Evolutionary conservation across 2,113 vertebrate species (phyloP).

Genomic region (Onychorhynchus coronatus): DNA sequence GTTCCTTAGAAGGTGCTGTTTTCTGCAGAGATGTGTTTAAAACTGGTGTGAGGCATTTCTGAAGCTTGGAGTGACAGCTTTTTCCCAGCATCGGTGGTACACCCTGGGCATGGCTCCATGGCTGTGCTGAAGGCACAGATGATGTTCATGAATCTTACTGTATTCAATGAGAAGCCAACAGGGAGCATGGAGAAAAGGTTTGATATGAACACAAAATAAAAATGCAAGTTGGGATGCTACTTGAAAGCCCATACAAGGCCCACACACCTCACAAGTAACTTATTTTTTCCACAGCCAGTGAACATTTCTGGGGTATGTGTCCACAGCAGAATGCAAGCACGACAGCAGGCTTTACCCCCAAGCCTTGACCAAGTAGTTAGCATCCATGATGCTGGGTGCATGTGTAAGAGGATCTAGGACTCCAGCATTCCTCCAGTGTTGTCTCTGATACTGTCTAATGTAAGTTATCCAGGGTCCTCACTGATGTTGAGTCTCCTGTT

Average conservation of each 20-base stretch:
- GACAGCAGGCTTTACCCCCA: accelerated
- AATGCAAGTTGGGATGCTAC: not conserved
- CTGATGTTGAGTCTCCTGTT: not conserved
- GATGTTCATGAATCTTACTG: not conserved
- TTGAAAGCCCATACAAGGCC: not conserved
- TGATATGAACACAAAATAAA: not conserved
- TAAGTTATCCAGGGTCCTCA: not conserved
- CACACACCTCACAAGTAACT: not conserved
- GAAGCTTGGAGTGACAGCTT: not conserved
- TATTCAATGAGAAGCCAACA: not conserved
- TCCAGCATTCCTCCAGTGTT: not conserved
- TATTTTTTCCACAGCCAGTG: not conserved
- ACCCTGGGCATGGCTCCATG: not conserved
- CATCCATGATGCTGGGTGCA: not conserved
- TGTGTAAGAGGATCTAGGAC: not conserved
- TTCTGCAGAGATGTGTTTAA: not conserved
- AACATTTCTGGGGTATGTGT: not conserved
- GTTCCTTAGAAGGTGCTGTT: not conserved
- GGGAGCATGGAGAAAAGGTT: not conserved
- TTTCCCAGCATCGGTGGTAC: accelerated
- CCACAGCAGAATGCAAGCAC: not conserved
- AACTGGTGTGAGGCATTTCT: not conserved
- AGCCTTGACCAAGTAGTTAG: not conserved
- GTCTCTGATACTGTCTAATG: not conserved
- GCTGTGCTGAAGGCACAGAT: not conserved